Evolutionary conservation across 2,888 invertebrate genomes (phyloP).

Genomic region (Hirtodrosophila cameraria): DNA sequence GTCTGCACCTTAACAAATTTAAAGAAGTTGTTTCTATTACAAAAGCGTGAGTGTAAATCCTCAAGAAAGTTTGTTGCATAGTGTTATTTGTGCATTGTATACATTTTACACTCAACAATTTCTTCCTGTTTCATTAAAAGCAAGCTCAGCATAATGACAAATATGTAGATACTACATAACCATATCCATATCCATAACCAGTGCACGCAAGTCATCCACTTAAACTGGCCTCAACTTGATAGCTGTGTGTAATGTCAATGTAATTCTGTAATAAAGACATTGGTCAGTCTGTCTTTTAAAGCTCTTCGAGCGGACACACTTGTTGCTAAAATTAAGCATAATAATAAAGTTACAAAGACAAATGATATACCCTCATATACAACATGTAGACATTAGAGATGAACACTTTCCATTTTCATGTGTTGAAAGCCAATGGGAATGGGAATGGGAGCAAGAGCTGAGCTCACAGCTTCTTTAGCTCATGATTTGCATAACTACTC

Average conservation of each 20-base stretch:
- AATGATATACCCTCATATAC: constrained; percentile 2
- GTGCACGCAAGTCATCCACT: constrained; percentile 16
- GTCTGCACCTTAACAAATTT: too few relatives aligned
- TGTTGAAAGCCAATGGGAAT: constrained; percentile 36
- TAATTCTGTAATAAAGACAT: constrained; percentile 50
- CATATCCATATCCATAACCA: too few relatives aligned
- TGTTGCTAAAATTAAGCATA: constrained; percentile 34
- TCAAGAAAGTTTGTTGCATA: constrained; percentile 3
- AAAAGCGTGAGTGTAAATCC: too few relatives aligned
- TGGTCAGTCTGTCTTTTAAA: constrained; percentile 22
- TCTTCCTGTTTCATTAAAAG: constrained; percentile 66
- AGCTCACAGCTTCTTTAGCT: constrained; percentile 50
- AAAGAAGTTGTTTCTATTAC: too few relatives aligned
- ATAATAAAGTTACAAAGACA: constrained; percentile 33
- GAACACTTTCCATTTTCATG: constrained; percentile 34
- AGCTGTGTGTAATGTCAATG: constrained; percentile 37
- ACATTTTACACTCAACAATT: constrained; percentile 38
- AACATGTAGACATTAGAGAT: background rate
- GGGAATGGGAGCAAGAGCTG: constrained; percentile 2
- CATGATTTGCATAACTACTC: constrained; percentile 59
- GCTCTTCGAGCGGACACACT: constrained; percentile 5
- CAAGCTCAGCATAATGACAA: constrained; percentile 19
- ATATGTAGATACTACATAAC: constrained; percentile 24
- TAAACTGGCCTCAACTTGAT: constrained; percentile 37
- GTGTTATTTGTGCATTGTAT: constrained; percentile 5